Base-by-base conservation (phyloP, 2,888 invertebrate genomes). In the Meiosimyza decipiens region DNA sequence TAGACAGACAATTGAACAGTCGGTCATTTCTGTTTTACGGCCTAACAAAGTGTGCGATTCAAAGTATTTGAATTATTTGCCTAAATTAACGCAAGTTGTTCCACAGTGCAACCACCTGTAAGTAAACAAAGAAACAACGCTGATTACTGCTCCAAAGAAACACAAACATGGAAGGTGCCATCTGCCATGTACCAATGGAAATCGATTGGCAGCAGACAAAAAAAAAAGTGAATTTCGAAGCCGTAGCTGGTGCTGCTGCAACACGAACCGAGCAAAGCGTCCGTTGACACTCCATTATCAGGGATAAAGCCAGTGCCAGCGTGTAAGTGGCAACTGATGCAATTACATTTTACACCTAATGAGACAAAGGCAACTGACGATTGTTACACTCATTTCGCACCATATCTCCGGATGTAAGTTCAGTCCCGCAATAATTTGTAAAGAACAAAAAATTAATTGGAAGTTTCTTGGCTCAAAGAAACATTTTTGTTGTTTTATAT, bases 381-480 rank as follows among this genome's bases (percentile, higher is more conserved):
- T 57, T 57, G 57, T 13, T 57, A 15, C 28, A 6, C 6, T 57
- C 15, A 22, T 28, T 12, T 4, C 28, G 22, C 22, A 11, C 57
- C 15, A 9, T 57, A 62, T 11, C 33, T n/a, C 6, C 0, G 28
- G 22, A 15, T n/a, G 33, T n/a, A n/a, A 60, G 7, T 60, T 4
- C 6, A 47, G 15, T 16, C 54, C 49, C 9, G 40, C 40, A 40
- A 40, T 9, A 40, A 40, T 28, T 28, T 28, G 2, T 28, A 28
- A 28, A 28, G 28, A 28, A 57, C 64, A 63, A 52, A 22, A 65
- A 71, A 66, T 71, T 71, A 67, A 71, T 67, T 71, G 71, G 71
- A 52, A 60, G 71, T 47, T 67, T 13, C 51, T 54, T 49, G 28
- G 55, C 18, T 22, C 49, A 15, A 49, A 60, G 60, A 28, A 50